These are phyloP conservation scores for Eriocheir sinensis DNA, from an alignment of 1,140 invertebrate genomes.

Conservation along the genomic window DNA sequence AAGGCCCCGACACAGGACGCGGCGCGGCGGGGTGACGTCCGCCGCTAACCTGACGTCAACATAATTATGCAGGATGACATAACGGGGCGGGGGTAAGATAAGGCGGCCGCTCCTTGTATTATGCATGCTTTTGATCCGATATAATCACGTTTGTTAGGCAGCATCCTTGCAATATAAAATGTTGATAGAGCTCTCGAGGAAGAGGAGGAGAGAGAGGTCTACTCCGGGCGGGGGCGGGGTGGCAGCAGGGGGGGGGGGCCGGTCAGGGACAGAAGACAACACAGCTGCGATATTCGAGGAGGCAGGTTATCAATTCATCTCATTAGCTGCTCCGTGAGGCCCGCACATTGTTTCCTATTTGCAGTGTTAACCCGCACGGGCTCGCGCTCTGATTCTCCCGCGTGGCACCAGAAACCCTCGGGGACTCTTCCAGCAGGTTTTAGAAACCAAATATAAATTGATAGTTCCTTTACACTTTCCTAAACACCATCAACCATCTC, in stretches of 20 bases:
- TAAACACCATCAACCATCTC: too few relatives aligned
- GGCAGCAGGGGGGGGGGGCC: neutral
- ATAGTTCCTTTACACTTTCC: neutral
- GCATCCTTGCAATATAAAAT: conserved; percentile 70
- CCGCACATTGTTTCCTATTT: neutral
- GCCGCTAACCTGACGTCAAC: neutral
- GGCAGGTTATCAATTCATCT: neutral
- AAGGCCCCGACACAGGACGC: neutral
- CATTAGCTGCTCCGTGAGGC: neutral
- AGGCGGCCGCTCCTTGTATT: conserved; percentile 56
- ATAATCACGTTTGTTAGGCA: conserved; percentile 70
- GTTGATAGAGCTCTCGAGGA: conserved; percentile 57
- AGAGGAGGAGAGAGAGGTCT: neutral
- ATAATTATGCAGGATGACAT: conserved; percentile 28
- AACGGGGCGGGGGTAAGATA: conserved; percentile 40
- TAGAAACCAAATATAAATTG: too few relatives aligned
- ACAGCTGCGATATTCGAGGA: neutral
- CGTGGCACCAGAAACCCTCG: neutral
- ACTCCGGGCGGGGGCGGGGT: neutral
- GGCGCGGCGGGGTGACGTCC: neutral
- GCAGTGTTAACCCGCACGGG: neutral
- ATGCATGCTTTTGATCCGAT: conserved; percentile 71
- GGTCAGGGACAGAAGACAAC: neutral
- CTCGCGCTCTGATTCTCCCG: neutral
- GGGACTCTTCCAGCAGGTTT: too few relatives aligned